A percentile compares a stretch with the other conserved stretches of the same genome.
phyloP scores from a whole-genome alignment of 2,888 invertebrate genomes.

The Protonemura montana region DNA sequence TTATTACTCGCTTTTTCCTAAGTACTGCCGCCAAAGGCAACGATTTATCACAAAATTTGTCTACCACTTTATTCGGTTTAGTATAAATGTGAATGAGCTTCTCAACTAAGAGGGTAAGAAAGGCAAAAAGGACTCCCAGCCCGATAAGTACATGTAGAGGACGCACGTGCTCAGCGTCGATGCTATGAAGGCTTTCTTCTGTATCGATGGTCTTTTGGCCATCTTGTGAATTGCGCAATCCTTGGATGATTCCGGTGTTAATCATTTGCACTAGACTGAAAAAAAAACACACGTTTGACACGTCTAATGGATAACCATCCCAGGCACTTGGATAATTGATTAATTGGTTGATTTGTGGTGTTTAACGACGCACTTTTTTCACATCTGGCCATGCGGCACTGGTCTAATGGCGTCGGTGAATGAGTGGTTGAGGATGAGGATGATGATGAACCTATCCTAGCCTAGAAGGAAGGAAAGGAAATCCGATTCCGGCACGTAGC shows the following conservation, averaged over 20 bases:
- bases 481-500: no score
- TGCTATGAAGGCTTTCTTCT: not conserved
- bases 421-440: no score
- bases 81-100: not conserved
- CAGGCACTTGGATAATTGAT: no score
- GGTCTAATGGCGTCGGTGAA: no score
- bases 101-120: not conserved
- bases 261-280: not conserved
- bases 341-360: no score
- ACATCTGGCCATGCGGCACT: no score
- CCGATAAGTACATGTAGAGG: not conserved
- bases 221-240: not conserved
- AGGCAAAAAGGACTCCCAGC: not conserved
- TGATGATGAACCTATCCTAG: no score
- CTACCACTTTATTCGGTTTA: not conserved
- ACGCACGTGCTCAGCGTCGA: not conserved
- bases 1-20: not conserved
- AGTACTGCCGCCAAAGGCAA: not conserved
- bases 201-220: not conserved
- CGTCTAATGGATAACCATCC: no score
- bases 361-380: no score
- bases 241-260: not conserved
- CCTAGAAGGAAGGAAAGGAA: no score
- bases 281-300: not conserved
- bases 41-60: not conserved